These are phyloP conservation scores for Enteromius argenteus DNA, from an alignment of 2,797 vertebrate species.

Conservation along the genomic window DNA sequence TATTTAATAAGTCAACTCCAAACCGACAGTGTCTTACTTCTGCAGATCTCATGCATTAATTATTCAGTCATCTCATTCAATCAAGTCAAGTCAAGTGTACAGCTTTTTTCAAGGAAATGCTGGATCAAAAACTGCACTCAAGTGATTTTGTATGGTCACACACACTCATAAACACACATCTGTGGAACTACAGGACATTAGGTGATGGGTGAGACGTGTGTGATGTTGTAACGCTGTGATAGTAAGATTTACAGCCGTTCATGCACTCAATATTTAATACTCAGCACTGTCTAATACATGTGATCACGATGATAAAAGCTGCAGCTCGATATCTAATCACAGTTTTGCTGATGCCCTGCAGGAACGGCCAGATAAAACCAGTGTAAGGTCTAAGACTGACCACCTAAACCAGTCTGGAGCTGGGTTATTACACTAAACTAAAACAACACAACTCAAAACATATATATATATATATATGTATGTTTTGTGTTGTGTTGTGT, in stretches of 20 bases:
- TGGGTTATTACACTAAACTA: background rate
- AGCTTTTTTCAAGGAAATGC: background rate
- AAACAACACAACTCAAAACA: background rate
- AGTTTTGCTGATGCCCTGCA: constrained; percentile 16
- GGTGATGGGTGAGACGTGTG: background rate
- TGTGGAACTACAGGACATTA: background rate
- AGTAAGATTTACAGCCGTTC: background rate
- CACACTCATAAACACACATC: background rate
- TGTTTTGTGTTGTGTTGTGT: too few relatives aligned
- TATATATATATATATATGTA: too few relatives aligned
- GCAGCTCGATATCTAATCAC: constrained; percentile 13
- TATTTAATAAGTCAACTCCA: constrained; percentile 23
- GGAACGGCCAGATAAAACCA: background rate
- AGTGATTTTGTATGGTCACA: background rate
- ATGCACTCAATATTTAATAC: background rate
- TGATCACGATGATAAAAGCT: background rate
- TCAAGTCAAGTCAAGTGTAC: background rate
- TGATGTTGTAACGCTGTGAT: constrained; percentile 9
- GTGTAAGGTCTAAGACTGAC: background rate
- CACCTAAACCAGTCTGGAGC: background rate
- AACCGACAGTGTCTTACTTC: background rate
- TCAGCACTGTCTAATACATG: constrained; percentile 10
- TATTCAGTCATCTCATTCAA: background rate
- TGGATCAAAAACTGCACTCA: background rate
- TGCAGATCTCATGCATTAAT: background rate